Conservation (phyloP, 2,113 vertebrate species). For the Phaetusa simplex region DNA sequence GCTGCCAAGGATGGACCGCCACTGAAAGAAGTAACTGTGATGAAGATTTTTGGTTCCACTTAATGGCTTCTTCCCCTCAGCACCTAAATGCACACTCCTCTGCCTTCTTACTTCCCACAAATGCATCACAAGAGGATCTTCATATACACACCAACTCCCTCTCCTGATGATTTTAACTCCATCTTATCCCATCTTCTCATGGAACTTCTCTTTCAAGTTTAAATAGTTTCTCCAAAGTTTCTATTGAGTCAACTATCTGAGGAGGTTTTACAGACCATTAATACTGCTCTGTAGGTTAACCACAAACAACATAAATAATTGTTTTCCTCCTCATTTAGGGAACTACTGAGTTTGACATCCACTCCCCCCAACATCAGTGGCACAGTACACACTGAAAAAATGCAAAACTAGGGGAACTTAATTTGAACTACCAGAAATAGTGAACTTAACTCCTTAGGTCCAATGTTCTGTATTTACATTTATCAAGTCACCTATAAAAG, state of each 20-base stretch:
- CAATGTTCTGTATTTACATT: neutral
- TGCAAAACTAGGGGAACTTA: neutral
- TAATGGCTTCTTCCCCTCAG: neutral
- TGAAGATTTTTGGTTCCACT: neutral
- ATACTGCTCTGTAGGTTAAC: slow-evolving; percentile 14
- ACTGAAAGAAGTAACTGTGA: neutral
- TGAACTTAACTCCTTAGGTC: neutral
- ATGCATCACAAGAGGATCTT: neutral
- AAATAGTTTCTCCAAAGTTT: neutral
- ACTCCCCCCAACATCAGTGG: neutral
- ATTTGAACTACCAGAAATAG: neutral
- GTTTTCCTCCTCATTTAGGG: neutral
- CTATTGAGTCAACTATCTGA: neutral
- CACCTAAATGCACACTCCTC: neutral
- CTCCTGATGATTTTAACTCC: neutral
- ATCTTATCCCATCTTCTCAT: neutral
- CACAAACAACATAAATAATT: slow-evolving; percentile 15
- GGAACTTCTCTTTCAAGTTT: neutral
- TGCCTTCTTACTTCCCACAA: neutral
- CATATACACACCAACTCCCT: neutral
- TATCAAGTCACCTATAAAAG: neutral
- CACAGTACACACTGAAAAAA: neutral
- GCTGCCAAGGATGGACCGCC: neutral
- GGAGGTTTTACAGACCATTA: neutral
- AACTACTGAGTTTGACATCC: neutral